These are phyloP conservation scores for Drosophila murphyi DNA, from an alignment of 1,140 invertebrate species.

Conservation along the genomic window DNA sequence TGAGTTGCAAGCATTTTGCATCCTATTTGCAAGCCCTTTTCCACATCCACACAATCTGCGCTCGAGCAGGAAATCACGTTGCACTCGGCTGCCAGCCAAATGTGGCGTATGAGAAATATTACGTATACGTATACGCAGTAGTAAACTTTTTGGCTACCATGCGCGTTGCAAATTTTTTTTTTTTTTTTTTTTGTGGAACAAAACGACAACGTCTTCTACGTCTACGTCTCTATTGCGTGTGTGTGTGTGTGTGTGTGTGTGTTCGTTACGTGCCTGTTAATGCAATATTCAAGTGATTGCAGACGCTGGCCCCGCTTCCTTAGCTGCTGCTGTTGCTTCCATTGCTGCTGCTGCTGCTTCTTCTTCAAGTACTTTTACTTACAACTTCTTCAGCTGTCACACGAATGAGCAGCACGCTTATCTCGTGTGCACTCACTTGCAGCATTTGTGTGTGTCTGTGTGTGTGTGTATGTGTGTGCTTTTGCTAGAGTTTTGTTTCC, in stretches of 20 bases:
- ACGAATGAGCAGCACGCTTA: conserved; percentile 76
- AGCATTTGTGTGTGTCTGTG: conserved; percentile 53
- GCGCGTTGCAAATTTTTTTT: conserved; percentile 21
- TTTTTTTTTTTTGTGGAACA: conserved; percentile 39
- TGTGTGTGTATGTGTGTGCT: conserved; percentile 36
- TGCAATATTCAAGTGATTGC: conserved; percentile 84
- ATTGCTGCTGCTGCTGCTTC: conserved; percentile 6
- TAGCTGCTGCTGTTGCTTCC: not conserved
- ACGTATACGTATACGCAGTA: conserved; percentile 61
- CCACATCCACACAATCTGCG: not conserved
- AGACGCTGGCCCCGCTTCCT: conserved; percentile 35
- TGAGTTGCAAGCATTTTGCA: conserved; percentile 83
- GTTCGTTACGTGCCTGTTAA: conserved; percentile 79
- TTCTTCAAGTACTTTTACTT: conserved; percentile 39
- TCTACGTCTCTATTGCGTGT: conserved; percentile 73
- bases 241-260: conserved; percentile 37
- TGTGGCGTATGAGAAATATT: conserved; percentile 76
- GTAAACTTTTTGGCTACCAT: conserved; percentile 56
- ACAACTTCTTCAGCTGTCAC: conserved; percentile 82
- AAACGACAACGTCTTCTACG: conserved; percentile 9
- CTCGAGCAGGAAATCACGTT: conserved; percentile 72
- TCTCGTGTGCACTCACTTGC: conserved; percentile 61
- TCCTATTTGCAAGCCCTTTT: conserved; percentile 51
- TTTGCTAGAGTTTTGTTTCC: conserved; percentile 69
- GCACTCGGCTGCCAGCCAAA: conserved; percentile 38